Conservation (phyloP, 2,797 vertebrate genomes). For the Parotocinclus haroldoi region DNA sequence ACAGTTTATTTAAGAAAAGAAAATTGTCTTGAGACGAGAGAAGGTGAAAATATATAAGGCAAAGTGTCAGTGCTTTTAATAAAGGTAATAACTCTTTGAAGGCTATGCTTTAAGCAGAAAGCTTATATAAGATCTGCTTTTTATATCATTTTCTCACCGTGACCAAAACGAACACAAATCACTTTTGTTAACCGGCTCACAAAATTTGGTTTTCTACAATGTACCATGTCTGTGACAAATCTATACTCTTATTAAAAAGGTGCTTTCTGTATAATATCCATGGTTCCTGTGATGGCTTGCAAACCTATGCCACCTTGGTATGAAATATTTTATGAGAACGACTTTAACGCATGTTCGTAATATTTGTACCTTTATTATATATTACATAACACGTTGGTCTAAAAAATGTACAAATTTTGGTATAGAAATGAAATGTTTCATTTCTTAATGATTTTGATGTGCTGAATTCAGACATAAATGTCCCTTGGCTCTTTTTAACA, state of each 20-base stretch:
- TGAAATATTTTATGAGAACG: no score
- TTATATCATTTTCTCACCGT: slow-evolving; percentile 16
- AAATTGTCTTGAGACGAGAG: slow-evolving; percentile 94
- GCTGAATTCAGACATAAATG: no score
- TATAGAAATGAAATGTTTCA: no score
- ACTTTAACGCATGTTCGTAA: no score
- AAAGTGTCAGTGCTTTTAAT: slow-evolving; percentile 88
- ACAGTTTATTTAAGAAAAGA: slow-evolving; percentile 99
- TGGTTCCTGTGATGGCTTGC: neutral
- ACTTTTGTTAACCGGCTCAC: slow-evolving; percentile 74
- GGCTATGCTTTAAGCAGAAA: slow-evolving; percentile 83
- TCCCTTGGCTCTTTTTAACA: no score
- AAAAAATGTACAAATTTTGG: no score
- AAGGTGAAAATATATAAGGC: slow-evolving; percentile 89
- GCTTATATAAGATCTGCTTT: slow-evolving; percentile 73
- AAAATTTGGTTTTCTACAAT: slow-evolving; percentile 50
- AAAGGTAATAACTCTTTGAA: slow-evolving; percentile 91
- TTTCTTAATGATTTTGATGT: no score
- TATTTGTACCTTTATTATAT: no score
- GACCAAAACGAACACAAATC: slow-evolving; percentile 55
- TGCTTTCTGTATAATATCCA: slow-evolving; percentile 33
- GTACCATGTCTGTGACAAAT: slow-evolving; percentile 25
- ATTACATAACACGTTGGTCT: no score
- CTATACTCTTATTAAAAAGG: slow-evolving; percentile 45
- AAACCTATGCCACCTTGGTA: neutral